phyloP scores from a whole-genome alignment of 2,797 vertebrate species.

The Pantherophis vulpinus region DNA sequence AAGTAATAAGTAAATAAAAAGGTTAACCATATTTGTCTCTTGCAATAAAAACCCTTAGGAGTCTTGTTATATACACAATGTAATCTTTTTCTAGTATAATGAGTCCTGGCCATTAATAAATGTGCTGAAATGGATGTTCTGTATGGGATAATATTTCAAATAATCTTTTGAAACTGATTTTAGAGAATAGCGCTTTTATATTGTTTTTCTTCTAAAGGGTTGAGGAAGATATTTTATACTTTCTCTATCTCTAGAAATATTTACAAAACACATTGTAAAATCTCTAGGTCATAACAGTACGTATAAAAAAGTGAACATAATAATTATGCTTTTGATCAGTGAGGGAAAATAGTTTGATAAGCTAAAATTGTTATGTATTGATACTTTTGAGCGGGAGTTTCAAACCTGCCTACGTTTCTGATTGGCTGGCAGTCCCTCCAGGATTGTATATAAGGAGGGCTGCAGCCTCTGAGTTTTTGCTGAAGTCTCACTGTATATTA shows the following conservation, averaged over 20 bases:
- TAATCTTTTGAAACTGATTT: not conserved
- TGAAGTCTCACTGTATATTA: no score
- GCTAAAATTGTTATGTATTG: no score
- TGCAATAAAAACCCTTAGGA: not conserved
- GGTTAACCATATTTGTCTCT: not conserved
- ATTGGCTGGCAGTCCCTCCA: no score
- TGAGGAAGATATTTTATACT: not conserved
- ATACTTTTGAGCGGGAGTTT: no score
- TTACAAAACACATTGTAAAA: not conserved
- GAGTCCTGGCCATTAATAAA: not conserved
- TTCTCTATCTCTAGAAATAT: not conserved
- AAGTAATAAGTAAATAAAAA: not conserved
- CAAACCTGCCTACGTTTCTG: no score
- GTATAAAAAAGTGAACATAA: not conserved
- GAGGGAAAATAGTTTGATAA: not conserved
- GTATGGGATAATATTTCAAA: not conserved
- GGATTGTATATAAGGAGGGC: no score
- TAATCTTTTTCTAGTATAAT: not conserved
- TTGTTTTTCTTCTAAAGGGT: not conserved
- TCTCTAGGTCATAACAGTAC: not conserved
- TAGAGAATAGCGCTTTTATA: not conserved
- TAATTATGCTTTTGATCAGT: not conserved
- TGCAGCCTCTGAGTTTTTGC: no score
- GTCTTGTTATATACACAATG: not conserved
- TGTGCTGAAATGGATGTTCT: not conserved